These are phyloP conservation scores for Oriolus oriolus DNA, from an alignment of 2,113 vertebrate species.

Conservation along the genomic window DNA sequence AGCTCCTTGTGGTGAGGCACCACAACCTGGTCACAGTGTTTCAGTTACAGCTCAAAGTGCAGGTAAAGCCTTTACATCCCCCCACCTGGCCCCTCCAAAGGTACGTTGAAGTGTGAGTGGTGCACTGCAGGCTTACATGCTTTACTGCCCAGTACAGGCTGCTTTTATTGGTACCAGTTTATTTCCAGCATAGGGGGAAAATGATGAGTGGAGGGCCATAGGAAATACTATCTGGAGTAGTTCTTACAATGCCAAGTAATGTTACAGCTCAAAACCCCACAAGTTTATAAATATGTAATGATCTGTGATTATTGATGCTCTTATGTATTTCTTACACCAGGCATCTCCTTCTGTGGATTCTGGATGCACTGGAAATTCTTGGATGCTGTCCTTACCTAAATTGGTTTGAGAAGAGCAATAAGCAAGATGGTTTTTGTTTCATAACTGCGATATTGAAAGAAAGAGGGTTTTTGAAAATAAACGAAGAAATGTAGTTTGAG, in stretches of 20 bases:
- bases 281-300: neutral
- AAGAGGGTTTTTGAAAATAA: neutral
- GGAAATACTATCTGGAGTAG: neutral
- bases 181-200: neutral
- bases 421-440: neutral
- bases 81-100: neutral
- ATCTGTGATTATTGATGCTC: neutral
- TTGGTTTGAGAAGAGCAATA: neutral
- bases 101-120: rapidly evolving
- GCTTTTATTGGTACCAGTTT: neutral
- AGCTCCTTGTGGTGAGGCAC: neutral
- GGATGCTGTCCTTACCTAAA: neutral
- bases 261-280: neutral
- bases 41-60: neutral
- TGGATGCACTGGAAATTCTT: neutral
- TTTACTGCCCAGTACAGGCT: neutral
- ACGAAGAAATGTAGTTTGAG: neutral
- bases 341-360: neutral
- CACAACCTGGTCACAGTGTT: rapidly evolving
- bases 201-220: neutral
- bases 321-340: neutral
- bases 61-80: neutral
- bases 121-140: rapidly evolving
- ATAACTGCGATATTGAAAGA: neutral
- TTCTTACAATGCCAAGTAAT: neutral